Percentiles rank a stretch among this genome's conserved stretches.
These are phyloP conservation scores for Gephyroberyx darwinii DNA, from an alignment of 2,797 vertebrate species.

Conservation along the genomic window DNA sequence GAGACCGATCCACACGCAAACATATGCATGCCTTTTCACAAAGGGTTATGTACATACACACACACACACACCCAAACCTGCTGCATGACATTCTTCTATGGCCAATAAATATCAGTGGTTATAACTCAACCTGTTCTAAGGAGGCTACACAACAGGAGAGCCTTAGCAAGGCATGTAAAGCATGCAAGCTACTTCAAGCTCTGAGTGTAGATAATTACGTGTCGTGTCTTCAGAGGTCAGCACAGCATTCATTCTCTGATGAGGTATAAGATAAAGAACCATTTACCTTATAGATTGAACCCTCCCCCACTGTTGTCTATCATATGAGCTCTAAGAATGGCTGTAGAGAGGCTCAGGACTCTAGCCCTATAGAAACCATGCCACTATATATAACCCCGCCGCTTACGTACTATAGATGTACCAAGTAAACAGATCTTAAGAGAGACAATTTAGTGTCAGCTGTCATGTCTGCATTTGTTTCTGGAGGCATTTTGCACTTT, in stretches of 20 bases:
- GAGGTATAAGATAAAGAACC: constrained; percentile 24
- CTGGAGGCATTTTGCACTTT: no score
- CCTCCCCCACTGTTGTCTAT: constrained; percentile 9
- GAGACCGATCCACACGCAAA: neutral
- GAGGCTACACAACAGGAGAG: neutral
- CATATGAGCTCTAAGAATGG: neutral
- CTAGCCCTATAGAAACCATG: neutral
- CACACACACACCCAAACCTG: constrained; percentile 13
- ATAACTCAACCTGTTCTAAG: neutral
- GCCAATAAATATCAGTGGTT: constrained; percentile 3
- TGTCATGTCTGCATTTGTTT: no score
- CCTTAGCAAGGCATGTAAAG: constrained; percentile 6
- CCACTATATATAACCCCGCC: no score
- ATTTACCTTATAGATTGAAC: constrained; percentile 54
- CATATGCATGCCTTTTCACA: constrained; percentile 6
- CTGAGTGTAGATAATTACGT: constrained; percentile 39
- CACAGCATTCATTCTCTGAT: constrained; percentile 32
- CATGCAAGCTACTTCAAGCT: constrained; percentile 13
- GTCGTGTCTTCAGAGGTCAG: constrained; percentile 7
- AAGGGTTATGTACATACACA: neutral
- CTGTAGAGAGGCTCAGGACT: neutral
- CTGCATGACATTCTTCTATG: constrained; percentile 6
- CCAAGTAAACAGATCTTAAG: neutral
- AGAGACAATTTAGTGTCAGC: neutral
- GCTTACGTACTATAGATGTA: no score